A percentile compares a stretch with the other conserved stretches of the same genome.
These are phyloP conservation scores for Ophion costatus DNA, from an alignment of 2,888 invertebrate species.

Conservation along the genomic window DNA sequence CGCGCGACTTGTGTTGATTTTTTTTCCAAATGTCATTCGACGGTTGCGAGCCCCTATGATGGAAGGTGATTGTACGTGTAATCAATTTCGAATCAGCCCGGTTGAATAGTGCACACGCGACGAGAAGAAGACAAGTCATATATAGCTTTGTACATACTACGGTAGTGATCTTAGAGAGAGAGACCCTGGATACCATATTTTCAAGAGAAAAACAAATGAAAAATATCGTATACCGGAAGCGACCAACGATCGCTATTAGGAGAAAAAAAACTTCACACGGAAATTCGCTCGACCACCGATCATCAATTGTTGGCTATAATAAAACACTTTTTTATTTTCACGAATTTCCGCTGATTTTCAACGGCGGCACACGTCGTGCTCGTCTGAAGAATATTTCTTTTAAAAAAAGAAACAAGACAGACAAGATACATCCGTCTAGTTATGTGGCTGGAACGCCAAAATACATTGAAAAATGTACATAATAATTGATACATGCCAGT, in stretches of 20 bases:
- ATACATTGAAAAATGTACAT: constrained; percentile 65
- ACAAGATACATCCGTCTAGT: constrained; percentile 41
- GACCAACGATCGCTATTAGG: not conserved
- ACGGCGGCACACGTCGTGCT: not conserved
- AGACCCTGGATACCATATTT: constrained; percentile 47
- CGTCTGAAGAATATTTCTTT: not conserved
- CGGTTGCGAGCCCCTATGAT: not conserved
- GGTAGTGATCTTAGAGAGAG: constrained; percentile 36
- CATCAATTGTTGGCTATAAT: constrained; percentile 36
- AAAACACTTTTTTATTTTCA: constrained; percentile 17
- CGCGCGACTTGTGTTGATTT: not conserved
- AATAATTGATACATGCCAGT: constrained; percentile 72
- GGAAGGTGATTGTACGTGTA: constrained; percentile 6
- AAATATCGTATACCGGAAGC: constrained; percentile 42
- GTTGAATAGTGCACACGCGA: constrained; percentile 38
- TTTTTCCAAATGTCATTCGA: not conserved
- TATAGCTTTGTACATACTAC: constrained; percentile 44
- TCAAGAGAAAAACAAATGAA: not conserved
- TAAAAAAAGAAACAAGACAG: constrained; percentile 26
- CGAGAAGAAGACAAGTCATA: constrained; percentile 22
- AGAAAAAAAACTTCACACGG: constrained; percentile 15
- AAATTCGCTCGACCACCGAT: not conserved
- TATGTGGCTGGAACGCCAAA: constrained; percentile 44
- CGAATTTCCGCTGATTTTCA: constrained; percentile 11
- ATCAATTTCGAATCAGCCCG: constrained; percentile 30